Percentiles rank a stretch among this genome's conserved stretches.
Evolutionary conservation across 1,140 invertebrate species (phyloP).

Genomic region (Papilio polyxenes): DNA sequence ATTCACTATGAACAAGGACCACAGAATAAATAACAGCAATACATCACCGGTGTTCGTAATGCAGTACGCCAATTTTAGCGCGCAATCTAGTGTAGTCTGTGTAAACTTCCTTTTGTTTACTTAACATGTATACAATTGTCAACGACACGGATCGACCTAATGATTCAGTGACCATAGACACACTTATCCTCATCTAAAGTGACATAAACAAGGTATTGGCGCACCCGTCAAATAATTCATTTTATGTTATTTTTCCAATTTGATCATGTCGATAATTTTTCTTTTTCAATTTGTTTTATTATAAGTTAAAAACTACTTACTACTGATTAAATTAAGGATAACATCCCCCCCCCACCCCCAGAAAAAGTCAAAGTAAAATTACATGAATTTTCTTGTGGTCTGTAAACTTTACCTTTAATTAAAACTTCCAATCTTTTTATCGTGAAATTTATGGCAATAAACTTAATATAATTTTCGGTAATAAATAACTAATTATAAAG

Average conservation of each 20-base stretch:
- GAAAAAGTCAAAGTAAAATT: no score
- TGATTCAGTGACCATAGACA: conserved; percentile 76
- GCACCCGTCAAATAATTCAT: background rate
- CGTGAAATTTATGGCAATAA: no score
- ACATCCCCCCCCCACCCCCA: no score
- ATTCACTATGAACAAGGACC: conserved; percentile 53
- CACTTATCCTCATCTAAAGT: conserved; percentile 74
- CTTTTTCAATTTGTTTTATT: no score
- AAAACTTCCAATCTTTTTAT: background rate
- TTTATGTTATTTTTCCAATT: background rate
- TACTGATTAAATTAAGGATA: no score
- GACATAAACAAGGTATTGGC: conserved; percentile 52
- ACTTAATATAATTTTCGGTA: no score
- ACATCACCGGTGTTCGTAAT: conserved; percentile 41
- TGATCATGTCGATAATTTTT: background rate
- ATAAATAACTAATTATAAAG: no score
- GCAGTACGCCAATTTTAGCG: conserved; percentile 50
- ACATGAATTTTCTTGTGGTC: no score
- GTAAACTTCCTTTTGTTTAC: conserved; percentile 54
- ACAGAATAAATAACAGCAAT: conserved; percentile 58
- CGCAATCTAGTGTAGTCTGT: conserved; percentile 53
- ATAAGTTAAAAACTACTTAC: no score
- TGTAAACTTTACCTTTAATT: no score
- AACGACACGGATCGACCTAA: conserved; percentile 74
- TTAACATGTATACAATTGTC: conserved; percentile 74